Base-by-base conservation (phyloP, 2,888 invertebrate species). In the Sarcophaga variegata region DNA sequence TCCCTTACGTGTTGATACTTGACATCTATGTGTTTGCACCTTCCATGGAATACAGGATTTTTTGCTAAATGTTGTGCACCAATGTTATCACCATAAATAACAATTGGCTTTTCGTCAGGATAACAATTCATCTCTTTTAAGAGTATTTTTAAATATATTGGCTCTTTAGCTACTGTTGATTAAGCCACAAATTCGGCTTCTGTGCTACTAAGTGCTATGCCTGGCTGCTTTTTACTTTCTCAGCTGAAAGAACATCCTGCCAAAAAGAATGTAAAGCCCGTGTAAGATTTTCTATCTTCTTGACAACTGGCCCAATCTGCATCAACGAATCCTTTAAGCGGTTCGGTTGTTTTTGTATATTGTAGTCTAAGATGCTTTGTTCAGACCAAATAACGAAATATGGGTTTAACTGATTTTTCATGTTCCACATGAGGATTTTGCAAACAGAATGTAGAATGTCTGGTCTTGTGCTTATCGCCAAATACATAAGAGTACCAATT, bases 401-500 rank as follows among this genome's bases (percentile, higher is more conserved):
- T 20, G 20, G 69, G 67, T 45, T 69, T 81, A 20, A 69, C 62
- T 11, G 25, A 49, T 22, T 45, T 4, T 27, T 11, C 25, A n/a
- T 75, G 22, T 22, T 22, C 22, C 22, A 22, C 22, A 22, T 22
- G 22, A 22, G 22, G 22, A 22, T 22, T 22, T 22, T 22, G 22
- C 22, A 22, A 22, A 22, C 22, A 22, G 22, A 22, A 22, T 22
- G 71, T 25, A 47, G 54, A n/a, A 71, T 71, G 64, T 71, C 79
- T n/a, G 79, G 79, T 59, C 79, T 63, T 3, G 64, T 62, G 5
- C 63, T 54, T 45, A 64, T 63, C 11, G 79, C 63, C 3, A 79
- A 37, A 54, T 71, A 79, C 17, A 22, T 71, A 14, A 79, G 54
- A 49, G 79, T 54, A 14, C 79, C 79, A 22, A 79, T 64, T 11